A percentile compares a stretch with the other conserved stretches of the same genome.
phyloP scores from a whole-genome alignment of 2,113 vertebrate genomes.

The Opisthocomus hoazin region DNA sequence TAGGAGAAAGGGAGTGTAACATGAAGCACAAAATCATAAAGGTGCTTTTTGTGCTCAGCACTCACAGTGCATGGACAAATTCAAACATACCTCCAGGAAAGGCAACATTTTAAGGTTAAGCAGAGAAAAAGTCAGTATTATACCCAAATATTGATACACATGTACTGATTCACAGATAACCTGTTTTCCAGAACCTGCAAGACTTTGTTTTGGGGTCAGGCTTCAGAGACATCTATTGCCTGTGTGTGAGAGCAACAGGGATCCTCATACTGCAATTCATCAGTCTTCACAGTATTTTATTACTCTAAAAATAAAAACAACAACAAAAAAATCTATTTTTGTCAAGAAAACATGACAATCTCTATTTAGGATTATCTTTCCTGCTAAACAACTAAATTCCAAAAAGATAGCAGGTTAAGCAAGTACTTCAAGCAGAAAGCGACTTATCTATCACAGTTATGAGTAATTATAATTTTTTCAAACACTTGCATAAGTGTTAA shows the following conservation, averaged over 20 bases:
- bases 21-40: background rate
- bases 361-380: background rate
- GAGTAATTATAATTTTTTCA: background rate
- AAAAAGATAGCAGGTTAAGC: background rate
- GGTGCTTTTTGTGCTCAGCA: background rate
- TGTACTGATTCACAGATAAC: background rate
- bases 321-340: background rate
- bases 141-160: background rate
- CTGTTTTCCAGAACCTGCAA: background rate
- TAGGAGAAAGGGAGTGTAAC: rapidly evolving
- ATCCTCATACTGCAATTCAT: background rate
- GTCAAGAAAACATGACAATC: background rate
- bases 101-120: background rate
- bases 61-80: background rate
- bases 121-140: background rate
- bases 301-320: background rate
- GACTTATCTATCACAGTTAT: background rate
- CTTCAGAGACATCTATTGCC: background rate
- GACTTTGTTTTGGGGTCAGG: rapidly evolving
- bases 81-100: background rate
- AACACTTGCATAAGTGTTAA: background rate
- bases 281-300: background rate
- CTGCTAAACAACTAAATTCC: background rate
- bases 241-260: background rate
- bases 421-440: background rate